phyloP scores from a whole-genome alignment of 1,140 invertebrate species.

The Cherax quadricarinatus region DNA sequence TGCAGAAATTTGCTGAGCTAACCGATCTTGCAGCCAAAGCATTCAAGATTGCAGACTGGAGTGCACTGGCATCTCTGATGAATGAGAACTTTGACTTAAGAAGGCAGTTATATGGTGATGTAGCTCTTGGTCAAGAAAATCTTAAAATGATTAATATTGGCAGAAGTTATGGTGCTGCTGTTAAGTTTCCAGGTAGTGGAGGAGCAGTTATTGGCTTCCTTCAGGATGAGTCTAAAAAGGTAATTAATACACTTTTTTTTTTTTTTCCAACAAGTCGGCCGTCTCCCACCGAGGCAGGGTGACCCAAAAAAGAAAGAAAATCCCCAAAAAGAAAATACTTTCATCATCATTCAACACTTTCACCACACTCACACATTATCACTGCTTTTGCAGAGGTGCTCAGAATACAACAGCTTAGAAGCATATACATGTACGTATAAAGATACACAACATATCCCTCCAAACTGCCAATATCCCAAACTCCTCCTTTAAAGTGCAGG shows the following conservation, averaged over 20 bases:
- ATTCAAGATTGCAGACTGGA: slow-evolving; percentile 73
- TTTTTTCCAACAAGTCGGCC: too few species aligned
- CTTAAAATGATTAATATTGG: slow-evolving; percentile 75
- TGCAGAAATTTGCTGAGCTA: slow-evolving; percentile 75
- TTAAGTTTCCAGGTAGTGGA: slow-evolving; percentile 76
- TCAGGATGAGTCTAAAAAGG: slow-evolving; percentile 67
- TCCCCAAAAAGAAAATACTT: too few species aligned
- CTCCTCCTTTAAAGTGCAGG: too few species aligned
- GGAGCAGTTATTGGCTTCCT: slow-evolving; percentile 75
- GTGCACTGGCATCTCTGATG: slow-evolving; percentile 74
- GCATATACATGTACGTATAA: too few species aligned
- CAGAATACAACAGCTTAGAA: too few species aligned
- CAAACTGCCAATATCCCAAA: too few species aligned
- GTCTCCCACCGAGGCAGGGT: too few species aligned
- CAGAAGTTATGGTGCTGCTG: slow-evolving; percentile 72
- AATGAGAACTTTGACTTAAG: slow-evolving; percentile 74
- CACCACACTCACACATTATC: too few species aligned
- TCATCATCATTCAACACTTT: too few species aligned
- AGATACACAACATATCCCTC: too few species aligned
- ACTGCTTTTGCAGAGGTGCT: too few species aligned
- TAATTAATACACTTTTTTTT: slow-evolving; percentile 46
- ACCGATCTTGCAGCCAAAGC: slow-evolving; percentile 74
- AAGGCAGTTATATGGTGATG: slow-evolving; percentile 74
- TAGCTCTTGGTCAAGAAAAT: slow-evolving; percentile 73
- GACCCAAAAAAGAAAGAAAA: too few species aligned